These are phyloP conservation scores for Columba guinea DNA, from an alignment of 2,797 vertebrate genomes.

Conservation along the genomic window DNA sequence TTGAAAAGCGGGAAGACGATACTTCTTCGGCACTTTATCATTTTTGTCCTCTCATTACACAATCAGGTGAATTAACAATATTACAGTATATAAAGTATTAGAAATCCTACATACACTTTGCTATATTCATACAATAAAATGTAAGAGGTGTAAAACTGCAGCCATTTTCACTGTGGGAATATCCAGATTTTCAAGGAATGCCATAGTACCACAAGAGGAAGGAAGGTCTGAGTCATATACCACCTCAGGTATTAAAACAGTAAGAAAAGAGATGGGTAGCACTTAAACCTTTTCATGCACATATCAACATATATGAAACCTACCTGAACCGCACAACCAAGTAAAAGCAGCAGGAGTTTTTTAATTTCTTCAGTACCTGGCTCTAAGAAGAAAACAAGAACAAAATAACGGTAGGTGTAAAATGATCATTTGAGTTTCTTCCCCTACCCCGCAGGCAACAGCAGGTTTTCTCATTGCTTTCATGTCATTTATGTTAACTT, in stretches of 20 bases:
- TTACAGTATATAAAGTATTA: neutral
- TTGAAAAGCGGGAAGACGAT: neutral
- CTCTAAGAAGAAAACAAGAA: constrained; percentile 72
- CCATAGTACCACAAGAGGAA: neutral
- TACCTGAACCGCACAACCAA: constrained; percentile 97
- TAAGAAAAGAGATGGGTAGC: neutral
- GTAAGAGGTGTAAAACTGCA: neutral
- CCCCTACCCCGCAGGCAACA: neutral
- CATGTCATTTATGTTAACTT: neutral
- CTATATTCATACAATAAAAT: neutral
- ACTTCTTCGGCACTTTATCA: neutral
- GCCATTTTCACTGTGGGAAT: neutral
- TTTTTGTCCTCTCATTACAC: neutral
- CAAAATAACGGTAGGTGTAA: neutral
- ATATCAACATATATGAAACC: constrained; percentile 27
- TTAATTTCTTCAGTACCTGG: constrained; percentile 93
- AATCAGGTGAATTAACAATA: neutral
- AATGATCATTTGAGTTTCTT: neutral
- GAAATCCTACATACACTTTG: neutral
- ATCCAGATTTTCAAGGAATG: neutral
- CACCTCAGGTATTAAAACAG: neutral
- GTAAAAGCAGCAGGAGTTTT: constrained; percentile 90
- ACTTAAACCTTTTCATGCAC: neutral
- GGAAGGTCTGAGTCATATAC: neutral
- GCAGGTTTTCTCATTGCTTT: neutral